These are phyloP conservation scores for Drosophila mimica DNA, from an alignment of 2,888 invertebrate genomes.

Conservation along the genomic window DNA sequence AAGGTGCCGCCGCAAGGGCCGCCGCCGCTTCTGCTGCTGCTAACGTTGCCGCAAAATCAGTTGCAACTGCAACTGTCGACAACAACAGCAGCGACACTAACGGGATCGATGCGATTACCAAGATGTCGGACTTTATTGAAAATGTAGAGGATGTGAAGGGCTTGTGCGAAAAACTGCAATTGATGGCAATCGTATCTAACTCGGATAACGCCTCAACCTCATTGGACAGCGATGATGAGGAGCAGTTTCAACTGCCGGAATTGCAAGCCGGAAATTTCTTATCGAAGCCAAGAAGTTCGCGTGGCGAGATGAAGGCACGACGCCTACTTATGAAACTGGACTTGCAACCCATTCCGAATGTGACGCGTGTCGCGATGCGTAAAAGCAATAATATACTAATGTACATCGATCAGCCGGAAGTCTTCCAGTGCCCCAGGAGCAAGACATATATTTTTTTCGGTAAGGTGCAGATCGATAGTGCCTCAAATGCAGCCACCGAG, in stretches of 20 bases:
- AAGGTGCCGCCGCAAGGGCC: constrained; percentile 9
- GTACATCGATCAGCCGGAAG: constrained; percentile 63
- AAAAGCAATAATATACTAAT: constrained; percentile 58
- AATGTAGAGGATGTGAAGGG: constrained; percentile 25
- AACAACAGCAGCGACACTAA: neutral
- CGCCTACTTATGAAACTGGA: constrained; percentile 60
- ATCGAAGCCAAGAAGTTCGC: constrained; percentile 34
- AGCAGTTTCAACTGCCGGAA: neutral
- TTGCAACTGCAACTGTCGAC: neutral
- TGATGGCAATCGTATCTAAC: neutral
- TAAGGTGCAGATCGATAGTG: constrained; percentile 55
- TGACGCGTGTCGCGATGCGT: constrained; percentile 63
- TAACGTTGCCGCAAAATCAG: neutral
- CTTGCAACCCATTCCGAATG: constrained; percentile 50
- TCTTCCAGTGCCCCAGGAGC: constrained; percentile 47
- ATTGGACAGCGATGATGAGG: constrained; percentile 32
- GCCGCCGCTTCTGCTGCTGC: neutral
- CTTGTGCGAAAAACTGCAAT: constrained; percentile 23
- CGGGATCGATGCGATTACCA: neutral
- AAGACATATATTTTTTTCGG: constrained; percentile 63
- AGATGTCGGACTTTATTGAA: neutral
- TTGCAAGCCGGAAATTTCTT: neutral
- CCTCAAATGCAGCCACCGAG: constrained; percentile 36
- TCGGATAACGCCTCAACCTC: constrained; percentile 8
- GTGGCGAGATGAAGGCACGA: constrained; percentile 70